These are phyloP conservation scores for Pteropus alecto DNA, from an alignment of 2,113 vertebrate genomes.

Conservation along the genomic window DNA sequence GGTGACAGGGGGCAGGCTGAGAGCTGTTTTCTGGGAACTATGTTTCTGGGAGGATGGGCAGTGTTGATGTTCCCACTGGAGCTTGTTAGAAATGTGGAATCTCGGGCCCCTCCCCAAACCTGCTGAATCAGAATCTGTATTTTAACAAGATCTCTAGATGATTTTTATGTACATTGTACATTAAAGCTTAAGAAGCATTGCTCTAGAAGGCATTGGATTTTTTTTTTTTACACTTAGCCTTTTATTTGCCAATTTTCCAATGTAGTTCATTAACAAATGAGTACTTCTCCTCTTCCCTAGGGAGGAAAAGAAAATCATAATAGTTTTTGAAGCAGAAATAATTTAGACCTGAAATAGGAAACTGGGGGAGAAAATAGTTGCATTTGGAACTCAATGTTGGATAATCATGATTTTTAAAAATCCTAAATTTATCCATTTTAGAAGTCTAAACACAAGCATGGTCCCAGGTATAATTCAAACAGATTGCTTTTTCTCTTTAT, in stretches of 20 bases:
- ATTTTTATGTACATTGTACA: fast-evolving
- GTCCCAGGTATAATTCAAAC: conserved; percentile 46
- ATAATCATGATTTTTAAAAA: neutral
- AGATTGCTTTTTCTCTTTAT: conserved; percentile 34
- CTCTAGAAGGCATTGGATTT: neutral
- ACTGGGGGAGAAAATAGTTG: neutral
- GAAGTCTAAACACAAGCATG: neutral
- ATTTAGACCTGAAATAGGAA: neutral
- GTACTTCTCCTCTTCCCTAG: fast-evolving
- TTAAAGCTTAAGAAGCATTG: neutral
- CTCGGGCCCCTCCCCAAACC: neutral
- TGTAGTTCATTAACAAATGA: neutral
- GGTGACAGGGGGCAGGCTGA: neutral
- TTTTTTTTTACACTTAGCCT: neutral
- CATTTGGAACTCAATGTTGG: neutral
- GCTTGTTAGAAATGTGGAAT: neutral
- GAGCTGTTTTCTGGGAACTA: neutral
- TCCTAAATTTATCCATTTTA: neutral
- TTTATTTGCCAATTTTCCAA: neutral
- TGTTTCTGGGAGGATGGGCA: neutral
- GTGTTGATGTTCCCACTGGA: neutral
- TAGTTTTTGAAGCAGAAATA: neutral
- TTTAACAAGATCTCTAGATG: neutral
- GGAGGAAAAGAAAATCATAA: neutral
- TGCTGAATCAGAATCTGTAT: neutral